A percentile compares a stretch with the other conserved stretches of the same genome.
Evolutionary conservation across 1,140 invertebrate genomes (phyloP).

Genomic region (Sarcophaga bullata): DNA sequence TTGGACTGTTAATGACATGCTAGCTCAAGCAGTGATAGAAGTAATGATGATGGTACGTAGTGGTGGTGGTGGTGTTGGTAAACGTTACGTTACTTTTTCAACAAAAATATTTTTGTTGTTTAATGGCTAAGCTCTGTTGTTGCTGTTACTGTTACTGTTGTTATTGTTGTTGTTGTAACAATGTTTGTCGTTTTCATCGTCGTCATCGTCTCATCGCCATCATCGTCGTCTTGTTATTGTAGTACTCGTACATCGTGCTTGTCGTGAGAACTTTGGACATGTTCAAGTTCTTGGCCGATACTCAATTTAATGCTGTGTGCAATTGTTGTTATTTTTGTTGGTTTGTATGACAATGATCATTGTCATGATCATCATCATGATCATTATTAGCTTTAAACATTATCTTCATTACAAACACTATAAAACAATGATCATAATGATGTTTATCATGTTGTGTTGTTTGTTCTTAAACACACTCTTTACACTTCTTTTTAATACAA

Average conservation of each 20-base stretch:
- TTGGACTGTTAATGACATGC: no score
- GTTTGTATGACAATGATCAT: conserved; percentile 9
- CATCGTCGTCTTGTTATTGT: conserved; percentile 25
- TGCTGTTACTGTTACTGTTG: neutral
- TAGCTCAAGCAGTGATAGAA: no score
- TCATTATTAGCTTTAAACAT: conserved; percentile 29
- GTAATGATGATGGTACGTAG: no score
- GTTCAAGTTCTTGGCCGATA: conserved; percentile 47
- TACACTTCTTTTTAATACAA: no score
- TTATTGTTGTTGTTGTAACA: neutral
- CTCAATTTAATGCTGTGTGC: conserved; percentile 34
- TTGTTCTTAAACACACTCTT: neutral
- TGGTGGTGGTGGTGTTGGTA: no score
- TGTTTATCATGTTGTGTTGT: neutral
- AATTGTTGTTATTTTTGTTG: conserved; percentile 12
- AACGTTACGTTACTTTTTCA: no score
- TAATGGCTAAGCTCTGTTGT: neutral
- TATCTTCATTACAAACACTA: conserved; percentile 5
- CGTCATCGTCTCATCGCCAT: neutral
- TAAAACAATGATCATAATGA: neutral
- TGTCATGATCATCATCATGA: conserved; percentile 19
- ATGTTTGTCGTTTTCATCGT: neutral
- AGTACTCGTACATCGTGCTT: neutral
- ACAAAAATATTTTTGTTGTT: neutral
- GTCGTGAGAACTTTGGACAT: conserved; percentile 44